phyloP scores from a whole-genome alignment of 2,888 invertebrate species.

The Colletes collaris region DNA sequence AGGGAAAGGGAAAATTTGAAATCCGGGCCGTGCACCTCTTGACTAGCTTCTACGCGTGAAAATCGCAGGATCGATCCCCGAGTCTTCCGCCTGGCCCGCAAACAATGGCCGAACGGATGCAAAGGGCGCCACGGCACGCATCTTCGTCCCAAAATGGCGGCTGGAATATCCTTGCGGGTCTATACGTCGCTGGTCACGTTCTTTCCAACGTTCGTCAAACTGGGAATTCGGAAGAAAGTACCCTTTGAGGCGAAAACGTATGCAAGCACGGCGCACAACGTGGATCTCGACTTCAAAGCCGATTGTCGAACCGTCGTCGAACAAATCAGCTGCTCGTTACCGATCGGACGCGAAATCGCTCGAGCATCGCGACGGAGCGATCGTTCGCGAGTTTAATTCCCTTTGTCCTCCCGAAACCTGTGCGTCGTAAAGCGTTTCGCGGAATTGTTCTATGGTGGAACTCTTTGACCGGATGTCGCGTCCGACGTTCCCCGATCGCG shows the following conservation, averaged over 20 bases:
- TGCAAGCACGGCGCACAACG: conserved; percentile 5
- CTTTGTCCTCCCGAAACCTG: conserved; percentile 16
- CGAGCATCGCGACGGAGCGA: conserved; percentile 44
- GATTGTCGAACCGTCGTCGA: neutral
- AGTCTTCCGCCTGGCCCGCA: conserved; percentile 28
- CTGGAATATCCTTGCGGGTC: neutral
- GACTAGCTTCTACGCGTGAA: conserved; percentile 42
- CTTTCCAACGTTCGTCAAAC: conserved; percentile 28
- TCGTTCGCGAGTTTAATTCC: conserved; percentile 40
- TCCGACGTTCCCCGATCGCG: conserved; percentile 25
- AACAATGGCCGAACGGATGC: conserved; percentile 56
- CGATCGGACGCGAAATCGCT: conserved; percentile 47
- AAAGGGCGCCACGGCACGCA: conserved; percentile 36
- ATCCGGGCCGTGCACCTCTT: conserved; percentile 31
- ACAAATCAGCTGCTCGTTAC: conserved; percentile 39
- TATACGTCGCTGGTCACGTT: conserved; percentile 8
- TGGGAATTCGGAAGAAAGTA: conserved; percentile 38
- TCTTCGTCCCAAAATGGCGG: conserved; percentile 23
- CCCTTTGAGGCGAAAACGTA: conserved; percentile 22
- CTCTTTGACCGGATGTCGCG: neutral
- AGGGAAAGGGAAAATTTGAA: conserved; percentile 32
- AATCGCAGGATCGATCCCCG: conserved; percentile 59
- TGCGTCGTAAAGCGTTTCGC: neutral
- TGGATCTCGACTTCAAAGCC: conserved; percentile 13
- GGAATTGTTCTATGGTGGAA: no score